Percentiles rank a stretch among this genome's conserved stretches.
Conservation (phyloP, 2,888 invertebrate genomes). For the Liopterus haemorrhoidalis region DNA sequence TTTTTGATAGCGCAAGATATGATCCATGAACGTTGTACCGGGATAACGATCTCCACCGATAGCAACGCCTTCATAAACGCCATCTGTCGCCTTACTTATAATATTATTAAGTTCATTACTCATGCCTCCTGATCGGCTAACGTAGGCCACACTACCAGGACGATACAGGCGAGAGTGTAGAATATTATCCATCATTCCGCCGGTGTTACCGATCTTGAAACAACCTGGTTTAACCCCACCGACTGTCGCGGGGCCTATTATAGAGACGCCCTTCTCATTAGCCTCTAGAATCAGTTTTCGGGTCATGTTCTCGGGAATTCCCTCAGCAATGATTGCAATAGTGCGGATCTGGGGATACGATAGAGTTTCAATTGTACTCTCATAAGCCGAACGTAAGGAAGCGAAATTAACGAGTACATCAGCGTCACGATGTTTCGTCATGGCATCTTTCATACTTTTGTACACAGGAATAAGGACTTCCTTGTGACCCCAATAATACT, state of each 20-base stretch:
- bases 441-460: conserved; percentile 94
- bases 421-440: conserved; percentile 90
- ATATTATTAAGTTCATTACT: conserved; percentile 99
- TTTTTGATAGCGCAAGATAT: conserved; percentile 78
- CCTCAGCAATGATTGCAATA: conserved; percentile 98
- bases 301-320: conserved; percentile 98
- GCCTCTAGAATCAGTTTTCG: conserved; percentile 83
- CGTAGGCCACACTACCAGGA: conserved; percentile 96
- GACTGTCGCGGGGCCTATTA: conserved; percentile 79
- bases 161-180: conserved; percentile 94
- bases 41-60: conserved; percentile 97
- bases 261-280: conserved; percentile 59
- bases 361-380: conserved; percentile 91
- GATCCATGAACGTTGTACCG: conserved; percentile 97
- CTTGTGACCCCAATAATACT: conserved; percentile 99
- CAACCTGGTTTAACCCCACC: conserved; percentile 98
- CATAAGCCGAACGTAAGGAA: conserved; percentile 93
- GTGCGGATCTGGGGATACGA: conserved; percentile 90
- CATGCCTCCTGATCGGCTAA: conserved; percentile 94
- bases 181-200: conserved; percentile 99
- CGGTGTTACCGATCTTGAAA: conserved; percentile 99
- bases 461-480: conserved; percentile 91
- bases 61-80: conserved; percentile 95
- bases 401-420: conserved; percentile 97
- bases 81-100: conserved; percentile 91